These are phyloP conservation scores for Acronicta alni DNA, from an alignment of 2,888 invertebrate genomes.

Conservation along the genomic window DNA sequence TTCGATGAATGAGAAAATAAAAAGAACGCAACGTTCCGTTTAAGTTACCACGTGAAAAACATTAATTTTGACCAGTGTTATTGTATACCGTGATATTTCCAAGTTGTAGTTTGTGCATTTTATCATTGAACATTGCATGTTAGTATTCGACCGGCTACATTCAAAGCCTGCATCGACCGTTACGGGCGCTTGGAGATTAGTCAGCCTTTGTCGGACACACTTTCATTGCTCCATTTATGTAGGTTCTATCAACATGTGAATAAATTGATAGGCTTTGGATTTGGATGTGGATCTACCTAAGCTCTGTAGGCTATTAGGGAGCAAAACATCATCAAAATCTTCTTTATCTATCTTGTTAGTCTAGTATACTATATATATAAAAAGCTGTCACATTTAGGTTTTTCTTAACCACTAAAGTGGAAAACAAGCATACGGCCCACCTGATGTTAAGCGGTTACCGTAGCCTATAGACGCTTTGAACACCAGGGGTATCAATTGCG, in stretches of 20 bases:
- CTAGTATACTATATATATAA: too few relatives aligned
- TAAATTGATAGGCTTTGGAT: background rate
- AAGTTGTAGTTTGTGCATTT: background rate
- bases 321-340: too few relatives aligned
- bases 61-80: background rate
- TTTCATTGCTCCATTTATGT: slow-evolving; percentile 15
- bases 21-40: slow-evolving; percentile 6
- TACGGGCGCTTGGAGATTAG: slow-evolving; percentile 31
- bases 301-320: too few relatives aligned
- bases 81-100: slow-evolving; percentile 6
- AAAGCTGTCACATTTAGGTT: too few relatives aligned
- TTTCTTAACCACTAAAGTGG: too few relatives aligned
- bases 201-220: slow-evolving; percentile 11
- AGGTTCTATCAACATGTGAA: background rate
- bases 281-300: background rate
- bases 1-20: slow-evolving; percentile 28
- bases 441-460: too few relatives aligned
- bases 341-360: too few relatives aligned
- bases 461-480: too few relatives aligned
- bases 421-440: too few relatives aligned
- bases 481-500: too few relatives aligned
- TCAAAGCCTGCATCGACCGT: slow-evolving; percentile 4
- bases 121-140: slow-evolving; percentile 4
- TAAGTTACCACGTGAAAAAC: slow-evolving; percentile 2
- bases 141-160: background rate